Base-by-base conservation (phyloP, 2,888 invertebrate genomes). In the Sphinx pinastri region DNA sequence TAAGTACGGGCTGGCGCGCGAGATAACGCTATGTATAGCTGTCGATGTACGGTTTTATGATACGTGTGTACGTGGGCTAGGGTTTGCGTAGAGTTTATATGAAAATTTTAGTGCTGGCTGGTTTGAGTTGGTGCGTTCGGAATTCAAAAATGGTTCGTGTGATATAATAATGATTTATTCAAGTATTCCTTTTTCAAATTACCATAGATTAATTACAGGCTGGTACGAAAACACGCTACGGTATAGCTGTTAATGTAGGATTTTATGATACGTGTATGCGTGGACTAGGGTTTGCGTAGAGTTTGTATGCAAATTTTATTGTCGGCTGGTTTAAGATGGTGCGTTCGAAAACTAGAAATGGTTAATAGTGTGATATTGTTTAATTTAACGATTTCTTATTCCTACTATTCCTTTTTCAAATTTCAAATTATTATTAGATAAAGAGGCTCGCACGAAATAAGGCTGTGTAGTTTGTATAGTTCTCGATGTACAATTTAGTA, bases 1-100 rank as follows among this genome's bases (percentile, higher is more conserved):
- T 92, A 91, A 92, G 89, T 86, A 88, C 86, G 86, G 85, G 90
- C 90, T 92, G 92, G 84, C 87, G 85, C 83, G 81, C 73, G 84
- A 92, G 93, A 93, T 93, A 93, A 93, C 86, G 78, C 74, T 63
- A 63, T 51, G 31, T 51, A 58, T 68, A 68, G 57, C 58, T 68
- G 69, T 63, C 69, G 69, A 69, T 69, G 60, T 69, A 69, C 60
- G 63, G 63, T 63, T 63, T 68, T 60, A 69, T 63, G 69, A 54
- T 55, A 58, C 54, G 69, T 63, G 60, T 54, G 25, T 25, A 52
- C 60, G 31, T 45, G 38, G 60, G 49, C 31, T 69, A 69, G 10
- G 63, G 19, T 45, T 60, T 52, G 16, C 38, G 38, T 45, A 14
- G 19, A 57, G 57, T 68, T 57, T 16, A 19, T 55, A 55, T 55